Conservation (phyloP, 2,797 vertebrate species). For the Sebastolobus alascanus region DNA sequence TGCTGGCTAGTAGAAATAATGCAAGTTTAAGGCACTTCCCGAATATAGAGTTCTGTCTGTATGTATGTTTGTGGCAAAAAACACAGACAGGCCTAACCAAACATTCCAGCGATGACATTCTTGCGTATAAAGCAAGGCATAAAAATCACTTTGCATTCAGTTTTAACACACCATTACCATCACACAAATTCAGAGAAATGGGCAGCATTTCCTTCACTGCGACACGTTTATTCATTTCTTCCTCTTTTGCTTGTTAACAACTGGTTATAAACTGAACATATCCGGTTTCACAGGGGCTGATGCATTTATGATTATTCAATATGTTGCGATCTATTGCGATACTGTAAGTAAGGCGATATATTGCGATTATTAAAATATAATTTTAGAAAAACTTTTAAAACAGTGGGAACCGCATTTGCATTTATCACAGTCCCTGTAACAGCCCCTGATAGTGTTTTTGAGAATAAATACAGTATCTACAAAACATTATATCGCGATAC, state of each 20-base stretch:
- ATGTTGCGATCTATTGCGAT: too few species aligned
- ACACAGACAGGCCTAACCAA: not conserved
- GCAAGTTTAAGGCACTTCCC: too few species aligned
- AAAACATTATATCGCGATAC: too few species aligned
- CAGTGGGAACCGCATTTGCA: too few species aligned
- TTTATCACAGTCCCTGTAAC: too few species aligned
- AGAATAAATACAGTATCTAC: too few species aligned
- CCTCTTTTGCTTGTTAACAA: not conserved
- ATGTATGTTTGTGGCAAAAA: not conserved
- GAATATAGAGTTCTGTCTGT: too few species aligned
- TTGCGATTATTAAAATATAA: too few species aligned
- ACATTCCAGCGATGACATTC: not conserved
- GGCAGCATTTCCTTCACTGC: not conserved
- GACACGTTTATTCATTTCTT: not conserved
- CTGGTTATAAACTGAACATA: not conserved
- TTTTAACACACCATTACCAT: not conserved
- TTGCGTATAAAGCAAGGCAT: not conserved
- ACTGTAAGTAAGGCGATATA: too few species aligned
- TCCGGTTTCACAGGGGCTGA: not conserved
- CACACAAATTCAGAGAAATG: not conserved
- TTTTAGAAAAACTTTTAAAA: too few species aligned
- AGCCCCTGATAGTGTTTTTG: too few species aligned
- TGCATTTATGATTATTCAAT: not conserved
- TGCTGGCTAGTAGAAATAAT: too few species aligned
- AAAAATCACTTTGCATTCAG: not conserved